Evolutionary conservation across 2,888 invertebrate genomes (phyloP).

Genomic region (Brachyopa scutellaris): DNA sequence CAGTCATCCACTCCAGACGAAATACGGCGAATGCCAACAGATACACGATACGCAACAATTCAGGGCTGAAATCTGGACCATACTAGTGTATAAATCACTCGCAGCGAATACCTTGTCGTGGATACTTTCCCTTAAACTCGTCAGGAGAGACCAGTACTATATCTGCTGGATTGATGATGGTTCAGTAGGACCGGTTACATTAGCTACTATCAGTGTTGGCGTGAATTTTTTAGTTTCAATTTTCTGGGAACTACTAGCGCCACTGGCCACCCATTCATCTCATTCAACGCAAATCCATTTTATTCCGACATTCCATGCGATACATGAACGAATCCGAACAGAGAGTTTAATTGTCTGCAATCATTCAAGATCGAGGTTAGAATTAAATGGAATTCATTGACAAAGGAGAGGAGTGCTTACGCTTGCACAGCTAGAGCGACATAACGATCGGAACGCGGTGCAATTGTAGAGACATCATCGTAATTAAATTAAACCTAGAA

Average conservation of each 20-base stretch:
- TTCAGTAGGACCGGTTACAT: background rate
- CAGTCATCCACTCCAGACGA: slow-evolving; percentile 46
- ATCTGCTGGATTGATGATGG: slow-evolving; percentile 41
- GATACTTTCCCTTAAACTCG: slow-evolving; percentile 60
- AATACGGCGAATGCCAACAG: slow-evolving; percentile 57
- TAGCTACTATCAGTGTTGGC: background rate
- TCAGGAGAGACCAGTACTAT: slow-evolving; percentile 2
- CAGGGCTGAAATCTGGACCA: slow-evolving; percentile 68
- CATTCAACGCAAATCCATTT: slow-evolving; percentile 1
- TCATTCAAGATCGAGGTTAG: slow-evolving; percentile 64
- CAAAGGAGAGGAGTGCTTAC: background rate
- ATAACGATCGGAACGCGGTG: background rate
- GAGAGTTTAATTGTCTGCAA: slow-evolving; percentile 54
- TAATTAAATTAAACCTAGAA: slow-evolving; percentile 44
- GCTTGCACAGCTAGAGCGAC: background rate
- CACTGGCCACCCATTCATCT: slow-evolving; percentile 12
- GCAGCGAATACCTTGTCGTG: slow-evolving; percentile 17
- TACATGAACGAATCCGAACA: slow-evolving; percentile 11
- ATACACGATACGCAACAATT: slow-evolving; percentile 55
- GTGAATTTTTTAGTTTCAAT: slow-evolving; percentile 39
- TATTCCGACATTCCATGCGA: slow-evolving; percentile 39
- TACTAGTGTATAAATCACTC: slow-evolving; percentile 52
- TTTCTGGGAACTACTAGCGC: slow-evolving; percentile 31
- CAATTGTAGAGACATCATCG: slow-evolving; percentile 1
- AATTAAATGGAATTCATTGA: slow-evolving; percentile 52